Evolutionary conservation across 1,140 invertebrate species (phyloP).

Genomic region (Drosophila teissieri): DNA sequence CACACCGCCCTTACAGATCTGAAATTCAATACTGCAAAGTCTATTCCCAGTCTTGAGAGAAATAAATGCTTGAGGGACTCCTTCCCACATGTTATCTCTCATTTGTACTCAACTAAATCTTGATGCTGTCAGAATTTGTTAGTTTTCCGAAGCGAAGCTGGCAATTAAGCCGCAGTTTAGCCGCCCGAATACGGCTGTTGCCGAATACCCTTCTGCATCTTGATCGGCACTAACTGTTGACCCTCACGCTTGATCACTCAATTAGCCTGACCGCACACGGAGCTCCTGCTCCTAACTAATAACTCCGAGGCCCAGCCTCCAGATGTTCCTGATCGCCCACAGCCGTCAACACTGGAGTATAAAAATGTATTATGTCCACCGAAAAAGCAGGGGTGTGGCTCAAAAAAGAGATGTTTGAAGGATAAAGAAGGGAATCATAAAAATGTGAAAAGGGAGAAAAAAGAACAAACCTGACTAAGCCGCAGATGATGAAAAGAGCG

Average conservation of each 20-base stretch:
- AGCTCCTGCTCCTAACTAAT: constrained; percentile 26
- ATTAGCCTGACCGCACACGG: constrained; percentile 59
- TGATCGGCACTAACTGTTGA: constrained; percentile 41
- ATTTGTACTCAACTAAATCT: constrained; percentile 36
- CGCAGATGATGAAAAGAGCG: constrained; percentile 51
- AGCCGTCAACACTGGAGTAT: constrained; percentile 48
- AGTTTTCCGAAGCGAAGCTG: constrained; percentile 46
- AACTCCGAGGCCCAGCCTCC: constrained; percentile 27
- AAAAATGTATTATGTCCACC: constrained; percentile 23
- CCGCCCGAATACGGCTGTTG: constrained; percentile 29
- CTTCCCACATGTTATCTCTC: constrained; percentile 4
- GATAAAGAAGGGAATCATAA: constrained; percentile 47
- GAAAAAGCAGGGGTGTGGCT: constrained; percentile 38
- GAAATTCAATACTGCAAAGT: constrained; percentile 3
- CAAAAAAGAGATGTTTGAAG: constrained; percentile 31
- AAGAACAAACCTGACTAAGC: constrained; percentile 54
- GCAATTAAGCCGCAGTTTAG: constrained; percentile 38
- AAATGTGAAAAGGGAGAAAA: constrained; percentile 21
- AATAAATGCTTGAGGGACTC: neutral
- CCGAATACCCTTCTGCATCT: constrained; percentile 8
- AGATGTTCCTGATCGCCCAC: constrained; percentile 49
- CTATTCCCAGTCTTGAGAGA: neutral
- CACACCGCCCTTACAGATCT: neutral
- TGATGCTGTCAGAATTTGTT: constrained; percentile 53
- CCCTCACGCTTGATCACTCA: constrained; percentile 63